Percentiles rank a stretch among this genome's conserved stretches.
These are phyloP conservation scores for Dynastes maya DNA, from an alignment of 2,888 invertebrate genomes.

Conservation along the genomic window DNA sequence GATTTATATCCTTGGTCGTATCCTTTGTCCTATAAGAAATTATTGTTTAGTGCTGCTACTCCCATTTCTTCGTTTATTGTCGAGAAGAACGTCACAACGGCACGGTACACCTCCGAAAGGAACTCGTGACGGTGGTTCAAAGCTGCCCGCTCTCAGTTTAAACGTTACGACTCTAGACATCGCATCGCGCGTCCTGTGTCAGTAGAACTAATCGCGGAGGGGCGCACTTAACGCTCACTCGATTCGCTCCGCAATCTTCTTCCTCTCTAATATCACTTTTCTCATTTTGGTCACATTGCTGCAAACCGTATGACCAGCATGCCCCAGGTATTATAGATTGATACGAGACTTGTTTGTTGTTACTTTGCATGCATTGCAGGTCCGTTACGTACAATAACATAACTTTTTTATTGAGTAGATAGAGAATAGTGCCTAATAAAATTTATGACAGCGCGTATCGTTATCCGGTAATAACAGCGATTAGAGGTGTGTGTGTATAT, in stretches of 20 bases:
- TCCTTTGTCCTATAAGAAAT: neutral
- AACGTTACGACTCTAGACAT: constrained; percentile 36
- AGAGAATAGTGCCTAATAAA: constrained; percentile 22
- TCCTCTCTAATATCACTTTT: constrained; percentile 22
- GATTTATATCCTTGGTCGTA: too few species aligned
- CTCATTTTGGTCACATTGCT: constrained; percentile 21
- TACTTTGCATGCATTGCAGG: constrained; percentile 31
- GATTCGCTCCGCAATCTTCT: constrained; percentile 28
- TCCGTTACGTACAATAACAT: constrained; percentile 6
- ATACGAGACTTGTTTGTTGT: constrained; percentile 12
- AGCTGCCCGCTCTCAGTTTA: constrained; percentile 37
- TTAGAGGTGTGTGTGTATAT: constrained; percentile 7
- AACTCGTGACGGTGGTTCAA: constrained; percentile 29
- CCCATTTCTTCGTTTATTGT: constrained; percentile 34
- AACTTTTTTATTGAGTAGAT: constrained; percentile 19
- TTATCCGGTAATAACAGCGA: constrained; percentile 19
- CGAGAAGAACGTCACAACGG: constrained; percentile 33
- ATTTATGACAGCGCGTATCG: constrained; percentile 23
- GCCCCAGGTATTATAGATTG: constrained; percentile 35
- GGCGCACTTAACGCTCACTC: constrained; percentile 36
- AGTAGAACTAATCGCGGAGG: constrained; percentile 40
- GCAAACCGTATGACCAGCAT: constrained; percentile 22
- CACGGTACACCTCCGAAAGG: constrained; percentile 38
- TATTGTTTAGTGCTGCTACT: constrained; percentile 1
- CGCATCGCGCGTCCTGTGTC: constrained; percentile 40